Conservation (phyloP, 2,797 vertebrate genomes). For the Pseudomugil tenellus region DNA sequence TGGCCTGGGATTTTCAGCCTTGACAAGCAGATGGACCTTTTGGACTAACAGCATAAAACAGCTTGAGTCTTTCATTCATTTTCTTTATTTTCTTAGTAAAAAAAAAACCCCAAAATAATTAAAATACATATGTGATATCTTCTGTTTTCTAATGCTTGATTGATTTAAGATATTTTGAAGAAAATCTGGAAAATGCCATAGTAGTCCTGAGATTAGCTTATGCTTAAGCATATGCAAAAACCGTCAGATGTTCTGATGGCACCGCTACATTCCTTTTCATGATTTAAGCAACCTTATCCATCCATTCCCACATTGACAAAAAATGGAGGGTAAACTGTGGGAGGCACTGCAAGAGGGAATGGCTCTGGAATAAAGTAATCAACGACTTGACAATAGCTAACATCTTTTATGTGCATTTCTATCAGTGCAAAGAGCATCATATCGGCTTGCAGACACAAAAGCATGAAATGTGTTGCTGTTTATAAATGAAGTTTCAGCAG, state of each 20-base stretch:
- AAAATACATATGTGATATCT: too few relatives aligned
- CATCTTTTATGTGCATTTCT: conserved; percentile 49
- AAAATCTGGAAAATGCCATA: background rate
- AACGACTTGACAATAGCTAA: conserved; percentile 52
- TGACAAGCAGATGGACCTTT: conserved; percentile 22
- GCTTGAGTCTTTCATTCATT: background rate
- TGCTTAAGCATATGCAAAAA: conserved; percentile 22
- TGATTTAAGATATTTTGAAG: background rate
- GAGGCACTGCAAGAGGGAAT: conserved; percentile 68
- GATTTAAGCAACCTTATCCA: conserved; percentile 48
- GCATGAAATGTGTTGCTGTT: conserved; percentile 19
- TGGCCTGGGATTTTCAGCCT: conserved; percentile 15
- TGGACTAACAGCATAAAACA: background rate
- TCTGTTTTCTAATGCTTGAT: background rate
- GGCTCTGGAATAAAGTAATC: conserved; percentile 61
- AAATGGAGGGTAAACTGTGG: conserved; percentile 72
- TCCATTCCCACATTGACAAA: conserved; percentile 76
- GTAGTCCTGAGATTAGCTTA: background rate
- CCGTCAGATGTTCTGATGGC: conserved; percentile 28
- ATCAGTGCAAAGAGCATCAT: conserved; percentile 50
- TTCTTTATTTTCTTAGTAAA: conserved; percentile 3
- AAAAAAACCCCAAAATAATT: background rate
- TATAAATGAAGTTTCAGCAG: conserved; percentile 20
- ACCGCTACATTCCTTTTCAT: conserved; percentile 30
- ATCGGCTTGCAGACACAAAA: conserved; percentile 31